Evolutionary conservation across 2,113 vertebrate species (phyloP).

Genomic region (Rhizomys pruinosus): DNA sequence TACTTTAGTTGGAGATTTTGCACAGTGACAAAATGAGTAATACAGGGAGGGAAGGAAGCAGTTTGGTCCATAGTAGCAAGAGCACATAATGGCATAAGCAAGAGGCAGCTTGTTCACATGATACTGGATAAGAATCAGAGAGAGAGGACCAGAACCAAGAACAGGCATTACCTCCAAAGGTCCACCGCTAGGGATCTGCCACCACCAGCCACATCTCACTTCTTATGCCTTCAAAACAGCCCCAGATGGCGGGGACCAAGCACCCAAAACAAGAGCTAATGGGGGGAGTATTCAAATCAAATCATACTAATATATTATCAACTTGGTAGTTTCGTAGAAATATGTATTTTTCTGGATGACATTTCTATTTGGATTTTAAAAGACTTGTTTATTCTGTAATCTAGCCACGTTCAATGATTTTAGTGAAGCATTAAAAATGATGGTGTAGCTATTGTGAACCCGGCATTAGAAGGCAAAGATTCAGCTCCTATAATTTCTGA

Average conservation of each 20-base stretch:
- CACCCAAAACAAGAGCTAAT: not conserved
- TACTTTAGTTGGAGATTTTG: not conserved
- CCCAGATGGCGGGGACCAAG: not conserved
- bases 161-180: not conserved
- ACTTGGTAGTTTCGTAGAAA: conserved; percentile 28
- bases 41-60: not conserved
- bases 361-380: not conserved
- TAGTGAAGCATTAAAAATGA: not conserved
- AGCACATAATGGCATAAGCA: no score
- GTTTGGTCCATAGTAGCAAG: not conserved
- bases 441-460: not conserved
- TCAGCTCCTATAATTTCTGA: not conserved
- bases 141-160: not conserved
- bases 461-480: not conserved
- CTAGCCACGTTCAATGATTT: not conserved
- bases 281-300: not conserved
- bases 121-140: not conserved
- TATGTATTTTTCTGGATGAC: not conserved
- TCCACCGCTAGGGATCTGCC: not conserved
- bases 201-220: not conserved
- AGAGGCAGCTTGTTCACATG: not conserved
- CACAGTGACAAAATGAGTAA: not conserved
- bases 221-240: not conserved
- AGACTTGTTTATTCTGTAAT: not conserved
- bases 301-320: not conserved